These are phyloP conservation scores for Catocala nupta DNA, from an alignment of 2,888 invertebrate genomes.

Conservation along the genomic window DNA sequence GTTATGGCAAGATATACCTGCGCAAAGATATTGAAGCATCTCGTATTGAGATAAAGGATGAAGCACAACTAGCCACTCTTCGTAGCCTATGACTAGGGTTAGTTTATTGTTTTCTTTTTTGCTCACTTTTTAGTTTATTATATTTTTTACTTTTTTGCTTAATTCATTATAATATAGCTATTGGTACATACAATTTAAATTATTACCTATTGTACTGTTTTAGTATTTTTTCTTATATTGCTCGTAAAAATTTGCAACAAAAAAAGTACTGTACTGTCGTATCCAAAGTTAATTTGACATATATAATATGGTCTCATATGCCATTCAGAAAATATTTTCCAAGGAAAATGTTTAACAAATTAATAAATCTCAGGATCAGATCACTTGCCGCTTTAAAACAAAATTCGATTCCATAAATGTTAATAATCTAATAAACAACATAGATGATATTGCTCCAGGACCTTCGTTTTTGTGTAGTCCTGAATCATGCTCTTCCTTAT, in stretches of 20 bases:
- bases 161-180: background rate
- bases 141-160: background rate
- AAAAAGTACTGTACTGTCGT: background rate
- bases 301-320: background rate
- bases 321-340: background rate
- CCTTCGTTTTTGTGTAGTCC: background rate
- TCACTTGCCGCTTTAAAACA: background rate
- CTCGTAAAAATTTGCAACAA: background rate
- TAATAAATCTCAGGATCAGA: background rate
- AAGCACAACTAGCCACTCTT: background rate
- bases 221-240: background rate
- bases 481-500: background rate
- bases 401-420: background rate
- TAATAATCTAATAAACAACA: background rate
- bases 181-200: background rate
- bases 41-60: background rate
- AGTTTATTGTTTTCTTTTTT: background rate
- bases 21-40: too few species aligned
- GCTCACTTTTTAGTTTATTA: background rate
- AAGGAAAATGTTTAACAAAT: background rate
- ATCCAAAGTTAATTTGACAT: background rate
- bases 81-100: background rate
- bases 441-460: background rate
- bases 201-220: background rate
- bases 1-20: too few species aligned